Percentiles rank a stretch among this genome's conserved stretches.
Evolutionary conservation across 2,888 invertebrate species (phyloP).

Genomic region (Balanococcus diminutus): DNA sequence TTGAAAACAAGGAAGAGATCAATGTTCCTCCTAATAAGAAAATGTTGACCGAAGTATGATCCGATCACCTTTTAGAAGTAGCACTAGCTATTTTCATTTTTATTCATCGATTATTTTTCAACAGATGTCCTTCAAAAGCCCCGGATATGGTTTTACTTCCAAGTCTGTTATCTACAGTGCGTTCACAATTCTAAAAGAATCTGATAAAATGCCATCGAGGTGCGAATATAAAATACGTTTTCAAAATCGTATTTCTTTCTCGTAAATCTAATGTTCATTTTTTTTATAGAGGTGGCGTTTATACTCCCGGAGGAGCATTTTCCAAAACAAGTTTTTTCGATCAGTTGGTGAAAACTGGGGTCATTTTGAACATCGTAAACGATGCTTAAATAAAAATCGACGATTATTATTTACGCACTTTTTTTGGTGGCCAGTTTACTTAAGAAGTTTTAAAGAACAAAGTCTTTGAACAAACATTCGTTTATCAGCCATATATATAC

Average conservation of each 20-base stretch:
- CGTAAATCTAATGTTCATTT: neutral
- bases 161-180: conserved; percentile 75
- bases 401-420: neutral
- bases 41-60: conserved; percentile 69
- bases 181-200: conserved; percentile 75
- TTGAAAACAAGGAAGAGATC: conserved; percentile 64
- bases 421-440: neutral
- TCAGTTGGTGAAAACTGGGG: conserved; percentile 64
- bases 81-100: too few relatives aligned
- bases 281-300: conserved; percentile 79
- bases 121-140: conserved; percentile 70
- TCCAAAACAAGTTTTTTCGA: conserved; percentile 77
- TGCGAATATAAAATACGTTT: conserved; percentile 62
- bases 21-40: conserved; percentile 69
- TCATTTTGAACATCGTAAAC: neutral
- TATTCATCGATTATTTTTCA: too few relatives aligned
- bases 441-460: neutral
- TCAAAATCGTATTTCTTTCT: conserved; percentile 27
- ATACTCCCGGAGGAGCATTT: conserved; percentile 86
- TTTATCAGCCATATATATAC: neutral
- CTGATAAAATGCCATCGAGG: conserved; percentile 75
- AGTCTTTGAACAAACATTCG: neutral
- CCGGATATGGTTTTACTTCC: conserved; percentile 84
- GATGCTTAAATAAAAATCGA: neutral
- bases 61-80: neutral